Percentiles rank a stretch among this genome's conserved stretches.
Evolutionary conservation across 2,113 vertebrate species (phyloP).

Genomic region (Chroicocephalus ridibundus): DNA sequence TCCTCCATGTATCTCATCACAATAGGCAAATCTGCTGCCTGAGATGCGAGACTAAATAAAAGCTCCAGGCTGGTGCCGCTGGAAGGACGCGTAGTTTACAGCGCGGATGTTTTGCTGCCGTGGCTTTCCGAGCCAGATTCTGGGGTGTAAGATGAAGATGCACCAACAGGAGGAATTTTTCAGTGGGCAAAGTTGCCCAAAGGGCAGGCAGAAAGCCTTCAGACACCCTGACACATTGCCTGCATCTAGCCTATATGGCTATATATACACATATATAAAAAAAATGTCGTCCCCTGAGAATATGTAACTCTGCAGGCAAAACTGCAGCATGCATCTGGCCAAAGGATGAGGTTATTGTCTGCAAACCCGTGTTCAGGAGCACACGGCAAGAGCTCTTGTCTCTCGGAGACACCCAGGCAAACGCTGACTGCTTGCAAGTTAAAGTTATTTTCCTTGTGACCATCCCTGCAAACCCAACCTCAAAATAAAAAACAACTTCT

Average conservation of each 20-base stretch:
- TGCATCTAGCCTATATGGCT: background rate
- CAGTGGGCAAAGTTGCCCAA: background rate
- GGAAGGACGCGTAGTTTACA: background rate
- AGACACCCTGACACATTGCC: background rate
- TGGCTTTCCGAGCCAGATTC: background rate
- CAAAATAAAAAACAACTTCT: background rate
- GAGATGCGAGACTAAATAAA: background rate
- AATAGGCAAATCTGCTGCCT: background rate
- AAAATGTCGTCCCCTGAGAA: background rate
- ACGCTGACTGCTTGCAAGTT: background rate
- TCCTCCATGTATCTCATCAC: background rate
- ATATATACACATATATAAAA: background rate
- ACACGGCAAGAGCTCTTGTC: background rate
- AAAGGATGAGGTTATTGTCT: background rate
- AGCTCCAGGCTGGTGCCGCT: background rate
- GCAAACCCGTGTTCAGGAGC: background rate
- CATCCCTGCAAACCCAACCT: background rate
- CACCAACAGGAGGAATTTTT: background rate
- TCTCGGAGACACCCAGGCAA: background rate
- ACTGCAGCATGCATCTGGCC: background rate
- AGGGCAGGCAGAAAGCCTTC: background rate
- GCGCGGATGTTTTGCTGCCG: background rate
- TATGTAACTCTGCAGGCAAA: background rate
- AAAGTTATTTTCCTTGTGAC: background rate
- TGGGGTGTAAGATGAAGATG: background rate